A percentile compares a stretch with the other conserved stretches of the same genome.
Conservation (phyloP, 2,888 invertebrate genomes). For the Lepidonotus clava region DNA sequence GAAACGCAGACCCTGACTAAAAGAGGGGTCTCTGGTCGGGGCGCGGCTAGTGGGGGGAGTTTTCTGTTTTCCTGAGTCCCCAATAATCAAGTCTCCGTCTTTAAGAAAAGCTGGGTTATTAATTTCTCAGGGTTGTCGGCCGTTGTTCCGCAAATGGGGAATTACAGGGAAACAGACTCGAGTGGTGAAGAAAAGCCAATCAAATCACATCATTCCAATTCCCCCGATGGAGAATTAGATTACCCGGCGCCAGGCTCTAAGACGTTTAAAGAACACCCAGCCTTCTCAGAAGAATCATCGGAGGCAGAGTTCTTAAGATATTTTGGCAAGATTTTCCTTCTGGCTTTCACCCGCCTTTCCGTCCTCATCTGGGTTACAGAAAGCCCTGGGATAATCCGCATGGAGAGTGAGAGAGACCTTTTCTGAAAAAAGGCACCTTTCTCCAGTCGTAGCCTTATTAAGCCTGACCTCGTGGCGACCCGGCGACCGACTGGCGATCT, state of each 20-base stretch:
- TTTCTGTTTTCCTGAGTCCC: slow-evolving; percentile 19
- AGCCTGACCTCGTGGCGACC: neutral
- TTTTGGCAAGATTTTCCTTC: no score
- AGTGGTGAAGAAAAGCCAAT: neutral
- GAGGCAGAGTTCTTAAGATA: no score
- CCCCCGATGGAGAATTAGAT: slow-evolving; percentile 23
- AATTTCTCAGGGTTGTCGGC: slow-evolving; percentile 4
- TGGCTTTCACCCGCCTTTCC: no score
- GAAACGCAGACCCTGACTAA: neutral
- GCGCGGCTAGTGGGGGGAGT: neutral
- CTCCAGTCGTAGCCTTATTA: neutral
- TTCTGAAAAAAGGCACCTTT: neutral
- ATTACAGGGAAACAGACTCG: neutral
- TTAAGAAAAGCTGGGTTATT: neutral
- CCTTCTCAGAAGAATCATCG: neutral
- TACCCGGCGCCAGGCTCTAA: neutral
- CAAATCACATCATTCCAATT: slow-evolving; percentile 28
- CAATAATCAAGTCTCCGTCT: neutral
- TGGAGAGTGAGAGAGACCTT: neutral
- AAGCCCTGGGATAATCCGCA: neutral
- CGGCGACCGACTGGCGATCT: no score
- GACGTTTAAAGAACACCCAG: neutral
- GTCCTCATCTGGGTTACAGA: no score
- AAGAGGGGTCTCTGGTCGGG: neutral
- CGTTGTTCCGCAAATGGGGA: slow-evolving; percentile 24